Conservation (phyloP, 2,113 vertebrate genomes). For the Zosterops japonicus region DNA sequence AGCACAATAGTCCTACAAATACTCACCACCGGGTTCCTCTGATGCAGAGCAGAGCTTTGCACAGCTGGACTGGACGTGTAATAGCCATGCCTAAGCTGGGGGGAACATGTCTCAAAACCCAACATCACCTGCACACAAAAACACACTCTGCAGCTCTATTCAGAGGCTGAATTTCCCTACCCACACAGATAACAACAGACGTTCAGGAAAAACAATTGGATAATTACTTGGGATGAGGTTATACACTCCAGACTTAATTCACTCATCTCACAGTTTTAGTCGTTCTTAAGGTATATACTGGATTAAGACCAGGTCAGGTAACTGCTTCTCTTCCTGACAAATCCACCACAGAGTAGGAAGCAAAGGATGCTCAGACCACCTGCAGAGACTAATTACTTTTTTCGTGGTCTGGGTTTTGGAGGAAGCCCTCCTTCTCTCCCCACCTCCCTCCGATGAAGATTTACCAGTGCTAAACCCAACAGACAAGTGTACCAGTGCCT, state of each 20-base stretch:
- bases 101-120: background rate
- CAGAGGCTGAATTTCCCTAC: background rate
- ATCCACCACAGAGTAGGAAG: background rate
- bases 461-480: background rate
- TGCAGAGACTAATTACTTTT: background rate
- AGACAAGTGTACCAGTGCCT: background rate
- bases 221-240: conserved; percentile 5
- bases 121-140: background rate
- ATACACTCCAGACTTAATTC: conserved; percentile 21
- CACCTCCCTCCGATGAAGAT: background rate
- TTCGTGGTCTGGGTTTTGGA: background rate
- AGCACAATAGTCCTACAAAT: background rate
- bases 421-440: background rate
- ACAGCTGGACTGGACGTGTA: background rate
- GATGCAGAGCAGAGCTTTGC: background rate
- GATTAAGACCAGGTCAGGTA: conserved; percentile 36
- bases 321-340: background rate
- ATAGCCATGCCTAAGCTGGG: fast-evolving
- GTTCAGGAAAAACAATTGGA: conserved; percentile 6
- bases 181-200: background rate
- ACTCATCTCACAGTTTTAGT: conserved; percentile 4
- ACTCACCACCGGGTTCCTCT: fast-evolving
- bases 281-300: background rate
- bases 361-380: background rate
- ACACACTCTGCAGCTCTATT: background rate